Evolutionary conservation across 2,113 vertebrate species (phyloP).

Genomic region (Galbula dea): DNA sequence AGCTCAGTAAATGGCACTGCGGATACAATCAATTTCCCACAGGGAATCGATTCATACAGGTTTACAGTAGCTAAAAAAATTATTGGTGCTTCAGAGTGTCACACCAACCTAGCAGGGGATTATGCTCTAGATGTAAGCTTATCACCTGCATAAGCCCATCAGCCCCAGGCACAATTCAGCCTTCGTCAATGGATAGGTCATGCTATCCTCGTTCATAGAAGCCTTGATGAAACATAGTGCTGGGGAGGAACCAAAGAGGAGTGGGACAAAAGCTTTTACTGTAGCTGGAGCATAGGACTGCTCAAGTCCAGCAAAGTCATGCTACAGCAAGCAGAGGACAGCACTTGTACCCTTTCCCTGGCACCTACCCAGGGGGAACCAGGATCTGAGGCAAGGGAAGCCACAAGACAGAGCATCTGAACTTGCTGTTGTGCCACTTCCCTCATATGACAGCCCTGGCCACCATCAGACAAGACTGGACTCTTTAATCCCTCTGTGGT

Average conservation of each 20-base stretch:
- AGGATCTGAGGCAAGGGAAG: neutral
- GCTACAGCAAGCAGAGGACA: neutral
- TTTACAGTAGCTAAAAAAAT: neutral
- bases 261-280: neutral
- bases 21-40: neutral
- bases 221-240: neutral
- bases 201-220: rapidly evolving
- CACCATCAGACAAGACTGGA: rapidly evolving
- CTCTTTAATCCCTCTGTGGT: neutral
- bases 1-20: neutral
- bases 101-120: neutral
- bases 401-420: neutral
- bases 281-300: neutral
- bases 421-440: neutral
- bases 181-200: neutral
- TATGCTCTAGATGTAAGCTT: neutral
- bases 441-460: neutral
- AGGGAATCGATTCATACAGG: rapidly evolving
- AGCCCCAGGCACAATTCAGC: neutral
- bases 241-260: neutral
- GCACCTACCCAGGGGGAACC: neutral
- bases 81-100: neutral
- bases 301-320: neutral
- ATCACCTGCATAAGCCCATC: neutral
- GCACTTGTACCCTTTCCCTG: neutral